phyloP scores from a whole-genome alignment of 2,888 invertebrate genomes.

The Eugnorisma glareosa region DNA sequence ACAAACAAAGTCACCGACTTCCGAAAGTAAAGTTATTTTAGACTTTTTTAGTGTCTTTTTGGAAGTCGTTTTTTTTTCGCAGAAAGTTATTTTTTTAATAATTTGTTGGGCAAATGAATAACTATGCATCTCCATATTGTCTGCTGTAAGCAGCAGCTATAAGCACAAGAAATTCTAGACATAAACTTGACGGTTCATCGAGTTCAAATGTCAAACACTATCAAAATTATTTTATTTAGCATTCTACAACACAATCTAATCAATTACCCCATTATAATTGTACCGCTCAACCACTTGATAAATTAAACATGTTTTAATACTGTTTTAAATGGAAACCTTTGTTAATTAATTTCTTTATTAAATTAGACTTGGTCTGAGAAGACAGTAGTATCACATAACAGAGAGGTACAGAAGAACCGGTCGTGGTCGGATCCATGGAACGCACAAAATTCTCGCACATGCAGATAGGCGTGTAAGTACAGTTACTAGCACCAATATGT shows the following conservation, averaged over 20 bases:
- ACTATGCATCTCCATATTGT: background rate
- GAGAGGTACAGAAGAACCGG: background rate
- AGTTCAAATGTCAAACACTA: background rate
- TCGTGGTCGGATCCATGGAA: no score
- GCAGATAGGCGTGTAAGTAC: no score
- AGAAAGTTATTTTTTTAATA: no score
- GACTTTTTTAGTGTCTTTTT: no score
- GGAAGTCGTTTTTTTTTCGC: no score
- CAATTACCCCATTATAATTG: background rate
- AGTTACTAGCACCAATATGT: no score
- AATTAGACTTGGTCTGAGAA: constrained; percentile 49
- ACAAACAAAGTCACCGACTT: no score
- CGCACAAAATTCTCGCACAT: no score
- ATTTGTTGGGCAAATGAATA: background rate
- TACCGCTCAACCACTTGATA: constrained; percentile 49
- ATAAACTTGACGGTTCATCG: background rate
- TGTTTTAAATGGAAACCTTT: constrained; percentile 41
- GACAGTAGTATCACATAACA: background rate
- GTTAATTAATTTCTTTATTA: constrained; percentile 68
- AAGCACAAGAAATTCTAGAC: background rate
- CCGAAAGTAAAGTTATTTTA: no score
- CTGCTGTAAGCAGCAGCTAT: no score
- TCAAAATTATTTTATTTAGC: background rate
- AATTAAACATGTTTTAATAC: constrained; percentile 67
- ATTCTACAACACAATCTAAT: background rate